A percentile compares a stretch with the other conserved stretches of the same genome.
Evolutionary conservation across 2,797 vertebrate species (phyloP).

Genomic region (Passerculus sandwichensis): DNA sequence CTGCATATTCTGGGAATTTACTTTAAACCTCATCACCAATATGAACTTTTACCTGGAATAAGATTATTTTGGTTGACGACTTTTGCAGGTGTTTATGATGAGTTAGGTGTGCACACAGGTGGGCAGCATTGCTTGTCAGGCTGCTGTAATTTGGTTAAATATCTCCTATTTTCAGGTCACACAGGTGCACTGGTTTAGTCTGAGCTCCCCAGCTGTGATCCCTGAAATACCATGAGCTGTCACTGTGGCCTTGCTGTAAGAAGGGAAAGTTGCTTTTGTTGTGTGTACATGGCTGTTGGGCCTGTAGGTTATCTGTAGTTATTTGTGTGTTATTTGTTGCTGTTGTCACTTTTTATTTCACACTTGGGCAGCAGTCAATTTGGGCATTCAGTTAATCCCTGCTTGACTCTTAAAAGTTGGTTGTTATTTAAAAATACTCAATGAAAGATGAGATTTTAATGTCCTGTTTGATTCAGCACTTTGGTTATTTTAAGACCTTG

Average conservation of each 20-base stretch:
- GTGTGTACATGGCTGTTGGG: neutral
- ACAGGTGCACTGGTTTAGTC: neutral
- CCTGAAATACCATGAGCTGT: neutral
- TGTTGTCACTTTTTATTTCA: neutral
- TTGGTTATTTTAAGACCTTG: neutral
- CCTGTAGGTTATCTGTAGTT: neutral
- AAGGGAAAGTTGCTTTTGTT: neutral
- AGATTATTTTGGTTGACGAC: neutral
- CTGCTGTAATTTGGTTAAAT: neutral
- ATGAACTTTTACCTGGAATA: neutral
- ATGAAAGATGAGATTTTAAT: neutral
- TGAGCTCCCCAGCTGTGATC: neutral
- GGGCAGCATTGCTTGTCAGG: neutral
- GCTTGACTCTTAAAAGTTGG: neutral
- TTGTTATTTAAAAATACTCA: neutral
- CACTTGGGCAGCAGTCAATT: neutral
- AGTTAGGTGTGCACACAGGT: neutral
- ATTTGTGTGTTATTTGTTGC: neutral
- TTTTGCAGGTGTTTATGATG: neutral
- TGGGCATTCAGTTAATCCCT: neutral
- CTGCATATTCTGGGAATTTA: neutral
- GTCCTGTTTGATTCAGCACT: neutral
- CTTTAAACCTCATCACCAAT: neutral
- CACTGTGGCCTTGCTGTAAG: neutral
- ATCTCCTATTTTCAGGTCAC: neutral